Evolutionary conservation across 2,113 vertebrate species (phyloP), one percentile per base, ranked within the genome.

Genomic region (Typhlomys cinereus): DNA sequence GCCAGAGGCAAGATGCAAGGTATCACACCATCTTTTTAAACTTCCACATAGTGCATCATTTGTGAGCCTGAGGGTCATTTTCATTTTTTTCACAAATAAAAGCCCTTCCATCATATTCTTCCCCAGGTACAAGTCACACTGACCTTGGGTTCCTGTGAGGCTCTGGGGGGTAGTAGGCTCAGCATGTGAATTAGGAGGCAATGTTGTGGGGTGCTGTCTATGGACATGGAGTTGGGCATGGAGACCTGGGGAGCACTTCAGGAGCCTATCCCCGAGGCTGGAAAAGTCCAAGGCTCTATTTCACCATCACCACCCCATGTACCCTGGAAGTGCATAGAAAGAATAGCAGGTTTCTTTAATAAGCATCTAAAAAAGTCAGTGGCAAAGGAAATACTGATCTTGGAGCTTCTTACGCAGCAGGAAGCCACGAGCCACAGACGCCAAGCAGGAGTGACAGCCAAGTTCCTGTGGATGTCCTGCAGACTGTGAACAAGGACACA

Each of bases 391-490:
- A 83, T 54, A 54, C 0, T 74, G 46, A 74, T 41, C 46, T 74
- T 50, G 18, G 69, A 34, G 46, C 8, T 57, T 74, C 79, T 83
- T 83, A 44, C 46, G 10, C 57, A 90, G 79, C 89, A 90, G 57
- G 69, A 83, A 90, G 69, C 46, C 59, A 52, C 17, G 10, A 75
- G 29, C 75, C 79, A n/a, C 78, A 83, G 89, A 74, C 21, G 17
- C 69, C 57, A 62, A 54, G 61, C 57, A 66, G 48, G 66, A 83
- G 75, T 41, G 48, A 79, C 62, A 57, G 80, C 70, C 79, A 84
- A 54, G 59, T 84, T 84, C 89, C 89, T 91, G 59, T 75, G 59
- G 46, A 46, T 29, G 59, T 29, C 70, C 89, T 84, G 48, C 29
- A 9, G 21, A 29, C 46, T 29, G 20, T n/a, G 23, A 48, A 25